Base-by-base conservation (phyloP, 2,797 vertebrate species). In the Sebastes ruberrimus region DNA sequence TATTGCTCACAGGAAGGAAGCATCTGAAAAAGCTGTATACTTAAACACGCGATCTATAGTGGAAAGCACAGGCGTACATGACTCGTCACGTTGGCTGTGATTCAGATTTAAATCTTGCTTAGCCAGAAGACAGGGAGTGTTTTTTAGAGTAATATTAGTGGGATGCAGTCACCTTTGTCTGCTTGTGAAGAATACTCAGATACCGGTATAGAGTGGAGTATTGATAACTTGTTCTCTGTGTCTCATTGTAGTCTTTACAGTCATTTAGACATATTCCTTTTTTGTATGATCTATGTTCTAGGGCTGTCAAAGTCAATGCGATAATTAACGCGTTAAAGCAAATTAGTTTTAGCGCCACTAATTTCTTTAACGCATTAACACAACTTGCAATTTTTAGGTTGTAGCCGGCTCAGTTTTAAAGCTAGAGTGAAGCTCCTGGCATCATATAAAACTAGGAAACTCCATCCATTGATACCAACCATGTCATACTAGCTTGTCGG, bases 41-140 rank as follows among this genome's bases (percentile, higher is more conserved):
- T 57, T 38, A 16, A 56, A 30, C 38, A 71, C 2, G 0, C 28
- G 23, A 57, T 61, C 61, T 14, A 28, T 28, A 33, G 25, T 18
- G 33, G n/a, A 65, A 49, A 27, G 14, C 53, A 28, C 23, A 66
- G 64, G 28, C 75, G 27, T 56, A 52, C 20, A 70, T 32, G 22
- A 78, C 75, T 76, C 49, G 61, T 83, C 69, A 86, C 10, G 3
- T 25, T 81, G 67, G 74, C 60, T 76, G 65, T 68, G n/a, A 74
- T 61, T 88, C 57, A 82, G 35, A 69, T 83, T 83, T 46, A 80
- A 63, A 69, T 76, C 42, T 60, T 32, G 25, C 49, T 64, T 78
- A 81, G 62, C 79, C 72, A 69, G 61, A 76, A 69, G 71, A 73
- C 69, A 82, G 74, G 70, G 59, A 70, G 71, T 79, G 68, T 18